phyloP scores from a whole-genome alignment of 2,113 vertebrate species.

The Catharus fuscescens region DNA sequence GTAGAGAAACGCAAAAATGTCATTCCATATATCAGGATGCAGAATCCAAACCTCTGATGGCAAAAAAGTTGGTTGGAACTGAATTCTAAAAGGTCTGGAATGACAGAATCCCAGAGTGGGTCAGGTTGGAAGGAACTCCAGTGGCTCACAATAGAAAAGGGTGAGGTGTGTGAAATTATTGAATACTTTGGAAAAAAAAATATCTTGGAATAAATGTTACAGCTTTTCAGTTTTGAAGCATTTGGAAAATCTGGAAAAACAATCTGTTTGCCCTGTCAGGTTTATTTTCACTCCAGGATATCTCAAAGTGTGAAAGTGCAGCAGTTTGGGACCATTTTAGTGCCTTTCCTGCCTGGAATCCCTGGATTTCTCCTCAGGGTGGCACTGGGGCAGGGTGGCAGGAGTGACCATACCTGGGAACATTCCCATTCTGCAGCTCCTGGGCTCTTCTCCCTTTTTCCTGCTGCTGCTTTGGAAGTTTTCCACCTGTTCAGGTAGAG shows the following conservation, averaged over 20 bases:
- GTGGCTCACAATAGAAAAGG: not conserved
- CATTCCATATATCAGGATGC: not conserved
- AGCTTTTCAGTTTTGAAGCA: not conserved
- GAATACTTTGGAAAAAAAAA: not conserved
- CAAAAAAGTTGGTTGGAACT: not conserved
- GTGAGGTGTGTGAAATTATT: not conserved
- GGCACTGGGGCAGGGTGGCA: not conserved
- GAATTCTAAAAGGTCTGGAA: not conserved
- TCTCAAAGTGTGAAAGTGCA: fast-evolving
- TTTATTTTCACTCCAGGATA: not conserved
- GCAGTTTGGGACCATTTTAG: not conserved
- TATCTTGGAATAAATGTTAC: too few species aligned
- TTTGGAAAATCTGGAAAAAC: not conserved
- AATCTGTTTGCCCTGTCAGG: not conserved
- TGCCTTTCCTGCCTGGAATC: not conserved
- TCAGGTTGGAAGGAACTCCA: not conserved
- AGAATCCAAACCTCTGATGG: not conserved
- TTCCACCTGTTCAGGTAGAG: not conserved
- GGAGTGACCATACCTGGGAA: not conserved
- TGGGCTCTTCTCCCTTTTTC: not conserved
- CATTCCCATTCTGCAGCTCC: not conserved
- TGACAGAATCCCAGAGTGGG: not conserved
- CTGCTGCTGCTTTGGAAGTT: not conserved
- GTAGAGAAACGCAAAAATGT: not conserved
- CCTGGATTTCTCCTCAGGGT: too few species aligned